These are phyloP conservation scores for Ciconia stormi DNA, from an alignment of 2,113 vertebrate species.

Conservation along the genomic window DNA sequence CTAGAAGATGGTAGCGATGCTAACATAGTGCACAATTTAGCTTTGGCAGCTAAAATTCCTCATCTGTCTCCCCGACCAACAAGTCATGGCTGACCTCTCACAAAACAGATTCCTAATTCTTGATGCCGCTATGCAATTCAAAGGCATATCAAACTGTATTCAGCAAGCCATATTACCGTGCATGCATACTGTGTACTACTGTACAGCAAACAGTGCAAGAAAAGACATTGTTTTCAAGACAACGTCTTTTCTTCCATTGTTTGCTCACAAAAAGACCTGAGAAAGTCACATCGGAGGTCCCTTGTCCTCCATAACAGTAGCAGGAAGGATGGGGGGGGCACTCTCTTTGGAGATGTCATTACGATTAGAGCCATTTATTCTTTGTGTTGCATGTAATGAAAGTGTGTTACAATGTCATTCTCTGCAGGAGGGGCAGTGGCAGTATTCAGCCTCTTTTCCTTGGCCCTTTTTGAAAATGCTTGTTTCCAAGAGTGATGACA, in stretches of 20 bases:
- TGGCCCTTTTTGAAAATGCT: neutral
- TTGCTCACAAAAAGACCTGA: neutral
- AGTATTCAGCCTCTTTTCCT: slow-evolving; percentile 20
- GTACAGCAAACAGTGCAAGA: neutral
- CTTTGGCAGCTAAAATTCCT: neutral
- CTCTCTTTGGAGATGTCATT: neutral
- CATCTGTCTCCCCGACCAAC: neutral
- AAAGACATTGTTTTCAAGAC: neutral
- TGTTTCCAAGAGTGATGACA: slow-evolving; percentile 29
- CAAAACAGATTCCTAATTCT: neutral
- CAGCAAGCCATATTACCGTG: neutral
- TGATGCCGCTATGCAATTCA: neutral
- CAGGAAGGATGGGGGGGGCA: neutral
- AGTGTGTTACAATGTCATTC: neutral
- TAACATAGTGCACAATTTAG: neutral
- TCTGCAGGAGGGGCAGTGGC: neutral
- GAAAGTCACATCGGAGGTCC: slow-evolving; percentile 15
- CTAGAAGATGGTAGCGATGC: neutral
- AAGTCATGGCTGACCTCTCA: neutral
- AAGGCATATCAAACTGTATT: neutral
- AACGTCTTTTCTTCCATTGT: neutral
- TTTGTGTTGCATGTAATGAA: neutral
- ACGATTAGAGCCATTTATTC: slow-evolving; percentile 8
- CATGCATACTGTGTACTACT: rapidly evolving
- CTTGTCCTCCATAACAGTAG: neutral